Conservation (phyloP, 2,797 vertebrate species). For the Melanotaenia pygmaea region DNA sequence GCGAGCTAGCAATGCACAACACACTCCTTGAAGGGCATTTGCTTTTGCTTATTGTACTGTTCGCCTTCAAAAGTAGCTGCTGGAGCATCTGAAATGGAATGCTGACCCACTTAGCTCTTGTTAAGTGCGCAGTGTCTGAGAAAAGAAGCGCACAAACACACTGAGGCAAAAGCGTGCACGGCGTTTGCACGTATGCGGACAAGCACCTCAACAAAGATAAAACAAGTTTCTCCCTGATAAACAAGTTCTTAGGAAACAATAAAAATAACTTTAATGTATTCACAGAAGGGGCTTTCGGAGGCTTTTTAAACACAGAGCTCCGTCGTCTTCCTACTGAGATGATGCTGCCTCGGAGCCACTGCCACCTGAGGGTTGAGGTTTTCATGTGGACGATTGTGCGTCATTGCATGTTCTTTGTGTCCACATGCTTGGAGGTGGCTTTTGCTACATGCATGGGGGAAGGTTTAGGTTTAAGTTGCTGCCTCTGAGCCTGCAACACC, state of each 20-base stretch:
- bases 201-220: slow-evolving; percentile 43
- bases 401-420: slow-evolving; percentile 11
- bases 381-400: neutral
- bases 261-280: slow-evolving; percentile 62
- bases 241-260: slow-evolving; percentile 52
- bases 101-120: slow-evolving; percentile 72
- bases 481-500: slow-evolving; percentile 64
- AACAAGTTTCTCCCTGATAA: slow-evolving; percentile 44
- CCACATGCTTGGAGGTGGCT: slow-evolving; percentile 10
- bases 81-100: slow-evolving; percentile 55
- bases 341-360: slow-evolving; percentile 46
- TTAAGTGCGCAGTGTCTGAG: slow-evolving; percentile 39
- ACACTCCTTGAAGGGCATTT: slow-evolving; percentile 21
- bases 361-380: slow-evolving; percentile 47
- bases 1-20: slow-evolving; percentile 14
- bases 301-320: slow-evolving; percentile 18
- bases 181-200: neutral
- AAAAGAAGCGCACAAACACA: slow-evolving; percentile 33
- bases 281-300: slow-evolving; percentile 38
- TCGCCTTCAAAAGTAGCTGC: slow-evolving; percentile 39
- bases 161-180: neutral
- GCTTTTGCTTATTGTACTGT: slow-evolving; percentile 21
- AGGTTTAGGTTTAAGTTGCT: slow-evolving; percentile 22
- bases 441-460: slow-evolving; percentile 4
- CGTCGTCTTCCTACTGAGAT: slow-evolving; percentile 31